phyloP scores from a whole-genome alignment of 2,888 invertebrate genomes.

The Conomelus anceps region DNA sequence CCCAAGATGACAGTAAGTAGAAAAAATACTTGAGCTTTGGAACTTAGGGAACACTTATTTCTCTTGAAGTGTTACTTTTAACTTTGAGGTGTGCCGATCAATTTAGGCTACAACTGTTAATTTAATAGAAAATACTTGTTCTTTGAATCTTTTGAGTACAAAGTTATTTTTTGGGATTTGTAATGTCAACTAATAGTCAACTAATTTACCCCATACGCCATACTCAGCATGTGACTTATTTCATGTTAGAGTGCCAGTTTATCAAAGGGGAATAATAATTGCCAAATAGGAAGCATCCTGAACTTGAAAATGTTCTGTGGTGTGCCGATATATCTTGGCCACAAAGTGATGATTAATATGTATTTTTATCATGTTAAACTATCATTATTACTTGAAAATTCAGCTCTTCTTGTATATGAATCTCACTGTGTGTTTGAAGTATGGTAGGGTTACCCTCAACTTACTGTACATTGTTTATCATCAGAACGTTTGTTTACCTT shows the following conservation, averaged over 20 bases:
- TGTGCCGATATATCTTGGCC: background rate
- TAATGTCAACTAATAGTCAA: background rate
- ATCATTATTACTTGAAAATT: too few species aligned
- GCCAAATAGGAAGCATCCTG: background rate
- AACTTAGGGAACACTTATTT: too few species aligned
- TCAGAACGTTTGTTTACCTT: too few species aligned
- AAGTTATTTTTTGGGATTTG: background rate
- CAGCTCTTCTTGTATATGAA: too few species aligned
- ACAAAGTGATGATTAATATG: background rate
- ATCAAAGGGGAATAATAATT: background rate
- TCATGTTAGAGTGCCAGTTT: background rate
- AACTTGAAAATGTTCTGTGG: background rate
- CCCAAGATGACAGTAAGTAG: slow-evolving; percentile 75
- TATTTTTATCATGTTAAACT: too few species aligned
- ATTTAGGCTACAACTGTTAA: too few species aligned
- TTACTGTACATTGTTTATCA: too few species aligned
- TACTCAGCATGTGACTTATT: background rate
- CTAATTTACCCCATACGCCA: background rate
- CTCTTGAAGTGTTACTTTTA: too few species aligned
- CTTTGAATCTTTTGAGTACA: too few species aligned
- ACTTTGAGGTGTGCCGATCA: background rate
- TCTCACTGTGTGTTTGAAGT: too few species aligned
- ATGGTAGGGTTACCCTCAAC: too few species aligned
- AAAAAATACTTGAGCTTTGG: background rate
- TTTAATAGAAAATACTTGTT: too few species aligned